Evolutionary conservation across 2,888 invertebrate species (phyloP), one percentile per base, ranked within the genome.

Genomic region (Sesamia inferens): DNA sequence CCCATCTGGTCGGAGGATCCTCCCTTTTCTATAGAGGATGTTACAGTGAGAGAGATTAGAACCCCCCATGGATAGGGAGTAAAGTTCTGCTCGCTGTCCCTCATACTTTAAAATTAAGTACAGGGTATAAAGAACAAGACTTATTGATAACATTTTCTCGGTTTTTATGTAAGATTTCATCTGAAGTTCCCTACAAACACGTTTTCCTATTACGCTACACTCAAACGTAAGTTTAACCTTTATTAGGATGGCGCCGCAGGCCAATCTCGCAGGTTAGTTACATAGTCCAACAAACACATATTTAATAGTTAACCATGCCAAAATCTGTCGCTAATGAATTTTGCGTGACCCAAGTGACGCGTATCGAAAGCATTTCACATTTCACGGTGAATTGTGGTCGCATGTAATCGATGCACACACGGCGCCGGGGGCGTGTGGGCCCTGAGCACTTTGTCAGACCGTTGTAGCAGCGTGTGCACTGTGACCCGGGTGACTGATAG

Each of bases 361-460:
- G 71, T 85, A 74, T 79, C 79, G 78, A 69, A 82, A 85, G 24
- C 54, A 69, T 73, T 80, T 54, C 70, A 71, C 54, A 69, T 73
- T 80, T 54, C 72, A 71, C 68, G 80, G 64, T 58, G 22, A 11
- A 61, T 42, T 58, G 31, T 71, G 59, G 57, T 39, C 58, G n/a
- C 59, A 13, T 67, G 72, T 74, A 78, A 85, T 74, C 68, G 66
- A 85, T 79, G 72, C 31, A 39, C 70, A 47, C 61, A 64, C 22
- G 67, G 57, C 69, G 73, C 66, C 61, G 57, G 57, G 42, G 16
- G 64, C 16, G 22, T 64, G 77, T 39, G n/a, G 22, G 31, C 61
- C 47, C 42, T 59, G 59, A 63, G 58, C n/a, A 71, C 57, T 80
- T 64, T 80, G 68, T 76, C 31, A 69, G 48, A 19, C 19, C n/a